These are phyloP conservation scores for Oplegnathus fasciatus DNA, from an alignment of 2,113 vertebrate species.

Conservation along the genomic window DNA sequence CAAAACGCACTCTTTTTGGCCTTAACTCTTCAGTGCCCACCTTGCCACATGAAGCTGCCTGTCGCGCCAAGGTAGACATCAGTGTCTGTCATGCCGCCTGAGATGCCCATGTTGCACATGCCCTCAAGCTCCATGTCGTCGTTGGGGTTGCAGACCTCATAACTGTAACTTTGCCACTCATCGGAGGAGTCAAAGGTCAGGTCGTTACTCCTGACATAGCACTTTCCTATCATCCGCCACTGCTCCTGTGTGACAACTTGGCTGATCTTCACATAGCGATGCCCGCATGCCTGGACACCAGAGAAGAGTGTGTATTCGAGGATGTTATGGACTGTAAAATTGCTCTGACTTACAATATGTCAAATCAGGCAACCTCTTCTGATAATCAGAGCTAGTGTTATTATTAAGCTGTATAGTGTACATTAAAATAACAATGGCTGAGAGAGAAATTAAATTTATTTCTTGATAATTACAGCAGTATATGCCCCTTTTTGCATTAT, in stretches of 20 bases:
- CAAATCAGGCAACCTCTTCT: not conserved
- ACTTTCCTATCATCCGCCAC: slow-evolving; percentile 92
- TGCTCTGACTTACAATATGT: not conserved
- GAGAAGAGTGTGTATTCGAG: not conserved
- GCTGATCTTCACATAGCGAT: slow-evolving; percentile 90
- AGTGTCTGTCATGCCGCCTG: slow-evolving; percentile 88
- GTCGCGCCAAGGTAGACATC: slow-evolving; percentile 88
- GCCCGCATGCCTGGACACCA: slow-evolving; percentile 90
- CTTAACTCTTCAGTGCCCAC: slow-evolving; percentile 75
- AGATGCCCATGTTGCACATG: slow-evolving; percentile 95
- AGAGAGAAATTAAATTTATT: not conserved
- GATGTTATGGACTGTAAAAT: not conserved
- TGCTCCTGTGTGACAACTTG: slow-evolving; percentile 85
- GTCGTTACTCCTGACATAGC: slow-evolving; percentile 91
- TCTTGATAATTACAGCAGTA: not conserved
- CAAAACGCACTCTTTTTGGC: slow-evolving; percentile 2
- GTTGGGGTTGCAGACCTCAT: slow-evolving; percentile 91
- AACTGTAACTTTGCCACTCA: slow-evolving; percentile 90
- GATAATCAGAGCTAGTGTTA: not conserved
- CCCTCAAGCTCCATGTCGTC: slow-evolving; percentile 83
- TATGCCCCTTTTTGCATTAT: not conserved
- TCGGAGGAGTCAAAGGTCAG: slow-evolving; percentile 84
- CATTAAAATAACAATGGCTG: not conserved
- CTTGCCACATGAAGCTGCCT: slow-evolving; percentile 93
- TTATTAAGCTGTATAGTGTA: too few relatives aligned